Evolutionary conservation across 2,888 invertebrate genomes (phyloP), one percentile per base, ranked within the genome.

Genomic region (Polymixis flavicincta): DNA sequence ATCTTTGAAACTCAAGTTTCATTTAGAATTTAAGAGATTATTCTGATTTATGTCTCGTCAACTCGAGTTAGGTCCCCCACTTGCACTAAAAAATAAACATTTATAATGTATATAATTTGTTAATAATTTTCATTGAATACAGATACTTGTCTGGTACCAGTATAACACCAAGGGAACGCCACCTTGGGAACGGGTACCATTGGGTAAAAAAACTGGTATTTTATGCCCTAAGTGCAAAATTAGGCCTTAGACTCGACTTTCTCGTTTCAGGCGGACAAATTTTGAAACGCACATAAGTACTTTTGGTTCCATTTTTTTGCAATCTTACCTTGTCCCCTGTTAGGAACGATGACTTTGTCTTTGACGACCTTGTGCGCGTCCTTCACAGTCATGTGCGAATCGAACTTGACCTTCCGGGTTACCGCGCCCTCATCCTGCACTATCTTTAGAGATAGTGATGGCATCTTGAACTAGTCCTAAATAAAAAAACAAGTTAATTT

Each of bases 361-460:
- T 98, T 97, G 89, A 99, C 99, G 89, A 99, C 97, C 91, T 98
- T 97, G 94, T 99, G 99, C 60, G 99, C 99, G 93, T 99, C 99
- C 93, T 98, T 98, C 76, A 99, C 98, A 82, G 98, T 98, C 81
- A 98, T 98, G 89, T 98, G 97, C 72, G 99, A 98, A 94, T 99
- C 99, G 95, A 99, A 99, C 95, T 99, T 98, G 97, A 99, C 98
- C 89, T 99, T 99, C 96, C 99, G 98, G 90, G 98, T 99, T 90
- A 99, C 98, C 89, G 98, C 98, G 87, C 98, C 98, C 91, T 98
- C 97, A 93, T 98, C 98, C 93, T 98, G 97, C 93, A 98, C 97
- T 94, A 99, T 98, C 95, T 98, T 98, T 89, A 99, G 97, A 85
- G 98, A 98, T 85, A 99, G 95, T 72, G 97, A 97, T 86, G 97